Base-by-base conservation (phyloP, 2,113 vertebrate species). In the Vulpes vulpes region DNA sequence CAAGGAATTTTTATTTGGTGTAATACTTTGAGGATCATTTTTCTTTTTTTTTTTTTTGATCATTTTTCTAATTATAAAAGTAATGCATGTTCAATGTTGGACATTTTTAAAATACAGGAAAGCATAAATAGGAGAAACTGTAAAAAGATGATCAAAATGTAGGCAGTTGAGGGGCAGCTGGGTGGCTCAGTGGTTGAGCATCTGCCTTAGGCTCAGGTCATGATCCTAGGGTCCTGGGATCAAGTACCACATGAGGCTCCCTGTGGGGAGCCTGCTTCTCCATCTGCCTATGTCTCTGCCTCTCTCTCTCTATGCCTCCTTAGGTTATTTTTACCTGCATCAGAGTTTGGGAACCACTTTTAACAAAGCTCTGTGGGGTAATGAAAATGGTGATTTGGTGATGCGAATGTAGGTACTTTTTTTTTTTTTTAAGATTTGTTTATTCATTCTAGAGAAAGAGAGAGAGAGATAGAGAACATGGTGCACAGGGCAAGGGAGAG, bases 41-140 rank as follows among this genome's bases (percentile, higher is more conserved):
- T n/a, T n/a, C n/a, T n/a, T n/a, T n/a, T n/a, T n/a, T n/a, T n/a
- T n/a, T n/a, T n/a, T n/a, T n/a, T n/a, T n/a, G n/a, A n/a, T n/a
- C n/a, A n/a, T n/a, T 94, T 89, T 94, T 71, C n/a, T 92, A 94
- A 69, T 90, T 82, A 80, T 92, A 94, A 86, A 76, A 92, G 38
- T 55, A 81, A 92, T 92, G 9, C 17, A 64, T n/a, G 20, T 80
- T 91, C 91, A 94, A 65, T 91, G 49, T 83, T 67, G 32, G 38
- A 67, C 78, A 89, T 64, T 73, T 80, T 57, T 67, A 49, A 84
- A 92, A 80, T 55, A 88, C 2, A 88, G 57, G 85, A 74, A 92
- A 65, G 64, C 35, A 64, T 71, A 81, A 76, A 86, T 55, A 76
- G 71, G 65, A 94, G 43, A 94, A 81, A 84, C 22, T n/a, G 51